A percentile compares a stretch with the other conserved stretches of the same genome.
phyloP scores from a whole-genome alignment of 2,888 invertebrate genomes.

The Escarpia spicata region DNA sequence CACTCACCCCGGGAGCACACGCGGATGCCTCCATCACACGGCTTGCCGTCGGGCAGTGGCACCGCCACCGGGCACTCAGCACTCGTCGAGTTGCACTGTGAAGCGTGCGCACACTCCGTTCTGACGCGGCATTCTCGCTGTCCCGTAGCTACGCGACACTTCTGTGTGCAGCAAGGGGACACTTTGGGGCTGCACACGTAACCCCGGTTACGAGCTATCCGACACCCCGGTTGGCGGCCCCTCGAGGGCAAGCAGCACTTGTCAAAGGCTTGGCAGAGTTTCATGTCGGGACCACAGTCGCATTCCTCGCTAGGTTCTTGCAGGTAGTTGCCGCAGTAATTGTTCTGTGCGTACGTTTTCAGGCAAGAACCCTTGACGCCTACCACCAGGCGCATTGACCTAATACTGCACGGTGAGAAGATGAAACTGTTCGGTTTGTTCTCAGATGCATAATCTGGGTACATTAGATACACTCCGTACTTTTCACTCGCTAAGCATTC shows the following conservation, averaged over 20 bases:
- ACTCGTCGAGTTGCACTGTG: not conserved
- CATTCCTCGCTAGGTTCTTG: not conserved
- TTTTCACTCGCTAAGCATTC: not conserved
- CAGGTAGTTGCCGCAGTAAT: constrained; percentile 6
- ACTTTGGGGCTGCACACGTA: constrained; percentile 24
- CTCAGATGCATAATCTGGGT: too few species aligned
- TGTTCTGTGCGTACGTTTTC: not conserved
- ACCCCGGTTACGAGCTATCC: not conserved
- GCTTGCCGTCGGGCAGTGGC: not conserved
- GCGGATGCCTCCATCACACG: constrained; percentile 17
- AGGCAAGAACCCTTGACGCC: not conserved
- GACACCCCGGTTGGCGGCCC: not conserved
- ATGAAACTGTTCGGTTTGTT: constrained; percentile 13
- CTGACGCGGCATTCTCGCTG: not conserved
- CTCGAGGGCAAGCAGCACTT: not conserved
- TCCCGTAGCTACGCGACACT: not conserved
- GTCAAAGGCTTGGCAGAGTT: not conserved
- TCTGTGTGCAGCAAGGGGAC: not conserved
- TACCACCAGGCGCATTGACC: not conserved
- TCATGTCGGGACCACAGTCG: constrained; percentile 12
- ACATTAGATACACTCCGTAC: constrained; percentile 21
- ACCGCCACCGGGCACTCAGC: constrained; percentile 14
- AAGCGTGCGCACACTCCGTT: not conserved
- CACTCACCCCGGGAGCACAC: constrained; percentile 9
- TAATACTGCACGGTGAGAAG: constrained; percentile 25